Base-by-base conservation (phyloP, 2,888 invertebrate species). In the Pyrgus malvae region DNA sequence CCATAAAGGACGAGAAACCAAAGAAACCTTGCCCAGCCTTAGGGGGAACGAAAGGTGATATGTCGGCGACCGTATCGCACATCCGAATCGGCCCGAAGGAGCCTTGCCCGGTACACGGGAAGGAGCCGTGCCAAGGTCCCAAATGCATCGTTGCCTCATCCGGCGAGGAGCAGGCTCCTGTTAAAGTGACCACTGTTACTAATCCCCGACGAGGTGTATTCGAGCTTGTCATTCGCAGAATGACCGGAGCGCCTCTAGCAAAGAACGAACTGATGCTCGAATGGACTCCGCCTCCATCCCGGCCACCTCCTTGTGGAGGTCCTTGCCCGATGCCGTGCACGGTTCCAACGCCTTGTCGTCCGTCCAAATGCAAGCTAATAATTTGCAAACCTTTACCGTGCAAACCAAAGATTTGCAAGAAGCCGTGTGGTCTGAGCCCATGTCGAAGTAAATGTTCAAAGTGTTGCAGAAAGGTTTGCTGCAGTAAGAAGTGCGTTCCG, bases 191-290 rank as follows among this genome's bases (percentile, higher is more conserved):
- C 4, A 76, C 77, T 14, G 70, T 68, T 16, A 73, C 69, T 29
- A 90, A 90, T 69, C 80, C 87, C 3, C 77, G 89, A 9, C 74
- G 85, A 44, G 89, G 89, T 14, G 89, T 90, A 17, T 90, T 89
- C 60, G 89, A 90, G 68, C 60, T 90, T 50, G 83, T 87, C 2
- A 75, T 90, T 57, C 79, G 88, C 33, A 79, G 73, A 68, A 68
- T 88, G 55, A 82, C 68, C 14, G 88, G 87, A 19, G 84, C 86
- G 21, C 85, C 87, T 9, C 67, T 89, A 12, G 89, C 89, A 7
- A 86, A 67, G 59, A 88, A 88, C 60, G 89, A 90, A 62, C 62
- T 90, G 31, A 85, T 89, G 82, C 64, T 90, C 33, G 89, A 90
- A 67, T 90, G 89, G 89, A 83, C 83, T 4, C 89, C 88, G 1